A percentile compares a stretch with the other conserved stretches of the same genome.
Evolutionary conservation across 2,113 vertebrate species (phyloP).

Genomic region (Rhodinocichla rosea): DNA sequence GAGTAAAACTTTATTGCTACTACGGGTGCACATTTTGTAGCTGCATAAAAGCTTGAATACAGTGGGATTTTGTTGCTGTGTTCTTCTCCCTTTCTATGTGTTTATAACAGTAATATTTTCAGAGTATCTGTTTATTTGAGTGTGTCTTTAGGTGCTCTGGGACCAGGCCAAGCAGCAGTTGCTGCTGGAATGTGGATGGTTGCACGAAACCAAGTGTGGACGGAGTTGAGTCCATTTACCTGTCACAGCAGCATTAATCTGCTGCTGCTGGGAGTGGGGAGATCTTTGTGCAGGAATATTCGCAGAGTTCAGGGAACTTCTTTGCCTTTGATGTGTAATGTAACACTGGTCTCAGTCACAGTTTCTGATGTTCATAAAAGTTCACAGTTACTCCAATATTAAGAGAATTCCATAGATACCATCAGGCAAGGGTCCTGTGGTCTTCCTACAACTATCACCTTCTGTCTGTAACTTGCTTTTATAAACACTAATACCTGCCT

Average conservation of each 20-base stretch:
- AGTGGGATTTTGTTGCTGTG: not conserved
- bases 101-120: not conserved
- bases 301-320: rapidly evolving
- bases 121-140: not conserved
- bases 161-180: not conserved
- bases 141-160: not conserved
- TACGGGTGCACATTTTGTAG: rapidly evolving
- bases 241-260: not conserved
- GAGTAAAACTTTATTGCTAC: not conserved
- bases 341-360: not conserved
- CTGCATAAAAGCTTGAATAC: not conserved
- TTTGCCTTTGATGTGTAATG: not conserved
- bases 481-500: not conserved
- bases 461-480: not conserved
- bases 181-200: rapidly evolving
- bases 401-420: not conserved
- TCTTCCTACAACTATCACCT: not conserved
- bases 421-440: not conserved
- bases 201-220: rapidly evolving
- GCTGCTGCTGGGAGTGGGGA: not conserved
- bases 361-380: not conserved
- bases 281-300: not conserved
- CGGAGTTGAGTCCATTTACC: rapidly evolving
- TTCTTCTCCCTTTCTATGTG: not conserved
- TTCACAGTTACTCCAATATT: rapidly evolving